These are phyloP conservation scores for Homalodisca vitripennis DNA, from an alignment of 1,140 invertebrate species.

Conservation along the genomic window DNA sequence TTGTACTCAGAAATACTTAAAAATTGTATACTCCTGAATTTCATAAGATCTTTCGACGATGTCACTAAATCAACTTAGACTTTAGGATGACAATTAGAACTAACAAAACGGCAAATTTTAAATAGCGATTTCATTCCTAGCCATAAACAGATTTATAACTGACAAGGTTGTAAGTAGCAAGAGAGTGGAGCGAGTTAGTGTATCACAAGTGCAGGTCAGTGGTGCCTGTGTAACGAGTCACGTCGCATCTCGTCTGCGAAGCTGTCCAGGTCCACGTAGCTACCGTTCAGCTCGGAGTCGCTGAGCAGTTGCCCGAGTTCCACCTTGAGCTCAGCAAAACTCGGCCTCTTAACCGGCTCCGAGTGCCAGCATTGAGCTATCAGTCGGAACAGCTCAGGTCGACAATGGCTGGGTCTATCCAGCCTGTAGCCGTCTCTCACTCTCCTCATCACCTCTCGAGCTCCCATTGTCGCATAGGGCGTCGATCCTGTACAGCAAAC, in stretches of 20 bases:
- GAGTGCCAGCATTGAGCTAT: constrained; percentile 75
- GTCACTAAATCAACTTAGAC: no score
- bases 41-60: no score
- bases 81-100: no score
- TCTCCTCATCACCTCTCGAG: constrained; percentile 71
- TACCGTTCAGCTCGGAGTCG: constrained; percentile 65
- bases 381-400: constrained; percentile 69
- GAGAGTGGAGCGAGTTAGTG: not conserved
- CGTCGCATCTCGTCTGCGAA: constrained; percentile 54
- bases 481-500: constrained; percentile 76
- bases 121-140: no score
- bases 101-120: no score
- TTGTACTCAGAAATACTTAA: no score
- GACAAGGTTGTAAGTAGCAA: not conserved
- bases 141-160: not conserved
- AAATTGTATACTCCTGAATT: no score
- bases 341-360: constrained; percentile 68
- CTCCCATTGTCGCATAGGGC: constrained; percentile 77
- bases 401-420: constrained; percentile 72
- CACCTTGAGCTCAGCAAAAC: constrained; percentile 65
- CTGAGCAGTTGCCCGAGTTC: constrained; percentile 68
- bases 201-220: constrained; percentile 8
- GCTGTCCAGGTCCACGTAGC: constrained; percentile 75
- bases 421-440: constrained; percentile 73
- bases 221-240: constrained; percentile 5